Evolutionary conservation across 1,140 invertebrate genomes (phyloP).

Genomic region (Diabrotica virgifera): DNA sequence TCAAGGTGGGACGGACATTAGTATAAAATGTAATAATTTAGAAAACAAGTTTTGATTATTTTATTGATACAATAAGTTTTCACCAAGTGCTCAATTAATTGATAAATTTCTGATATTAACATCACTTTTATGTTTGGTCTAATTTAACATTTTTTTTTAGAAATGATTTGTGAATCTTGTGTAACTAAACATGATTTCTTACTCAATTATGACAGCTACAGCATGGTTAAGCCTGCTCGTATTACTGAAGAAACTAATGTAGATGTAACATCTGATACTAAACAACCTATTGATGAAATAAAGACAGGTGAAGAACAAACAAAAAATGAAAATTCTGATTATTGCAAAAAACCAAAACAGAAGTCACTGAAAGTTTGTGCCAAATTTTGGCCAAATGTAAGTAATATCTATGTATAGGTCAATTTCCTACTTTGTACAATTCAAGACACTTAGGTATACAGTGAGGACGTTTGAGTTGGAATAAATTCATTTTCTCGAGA

Average conservation of each 20-base stretch:
- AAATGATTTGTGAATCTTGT: constrained; percentile 76
- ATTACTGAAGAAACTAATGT: constrained; percentile 26
- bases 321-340: constrained; percentile 17
- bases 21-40: no score
- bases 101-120: no score
- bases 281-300: neutral
- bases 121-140: neutral
- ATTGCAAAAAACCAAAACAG: constrained; percentile 41
- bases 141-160: constrained; percentile 55
- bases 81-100: no score
- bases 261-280: constrained; percentile 20
- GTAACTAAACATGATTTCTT: constrained; percentile 75
- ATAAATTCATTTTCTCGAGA: no score
- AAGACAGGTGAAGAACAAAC: constrained; percentile 6
- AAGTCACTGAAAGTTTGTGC: constrained; percentile 43
- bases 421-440: no score
- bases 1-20: no score
- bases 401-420: neutral
- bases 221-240: constrained; percentile 33
- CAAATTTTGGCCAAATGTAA: constrained; percentile 63
- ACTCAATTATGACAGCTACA: constrained; percentile 62
- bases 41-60: no score
- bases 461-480: no score
- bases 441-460: no score
- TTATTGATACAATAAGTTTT: no score